These are phyloP conservation scores for Pelodiscus sinensis DNA, from an alignment of 2,113 vertebrate species.

Conservation along the genomic window DNA sequence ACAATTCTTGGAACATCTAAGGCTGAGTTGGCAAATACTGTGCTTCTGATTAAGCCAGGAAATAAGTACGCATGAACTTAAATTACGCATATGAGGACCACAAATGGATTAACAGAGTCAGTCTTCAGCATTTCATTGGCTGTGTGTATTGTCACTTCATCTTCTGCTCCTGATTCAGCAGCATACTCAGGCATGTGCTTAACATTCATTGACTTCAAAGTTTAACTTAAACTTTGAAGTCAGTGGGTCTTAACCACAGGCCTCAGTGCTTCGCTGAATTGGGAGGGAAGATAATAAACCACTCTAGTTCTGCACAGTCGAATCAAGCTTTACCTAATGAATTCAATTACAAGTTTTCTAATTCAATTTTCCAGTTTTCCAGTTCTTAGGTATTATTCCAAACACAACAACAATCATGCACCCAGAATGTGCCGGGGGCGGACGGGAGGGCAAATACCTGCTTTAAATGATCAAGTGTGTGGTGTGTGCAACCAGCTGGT, in stretches of 20 bases:
- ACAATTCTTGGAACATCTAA: not conserved
- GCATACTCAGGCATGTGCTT: not conserved
- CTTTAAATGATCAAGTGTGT: not conserved
- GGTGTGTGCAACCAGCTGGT: not conserved
- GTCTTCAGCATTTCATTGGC: not conserved
- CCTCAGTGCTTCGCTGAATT: not conserved
- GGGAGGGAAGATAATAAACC: not conserved
- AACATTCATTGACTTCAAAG: not conserved
- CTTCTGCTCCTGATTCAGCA: not conserved
- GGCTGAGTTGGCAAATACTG: not conserved
- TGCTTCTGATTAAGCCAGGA: not conserved
- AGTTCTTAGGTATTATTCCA: not conserved
- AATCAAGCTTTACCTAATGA: not conserved
- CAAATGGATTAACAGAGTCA: not conserved
- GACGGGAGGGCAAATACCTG: not conserved
- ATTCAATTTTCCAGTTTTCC: not conserved
- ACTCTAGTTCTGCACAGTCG: not conserved
- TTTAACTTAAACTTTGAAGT: not conserved
- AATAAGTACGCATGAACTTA: not conserved
- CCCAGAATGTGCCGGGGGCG: not conserved
- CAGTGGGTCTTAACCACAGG: not conserved
- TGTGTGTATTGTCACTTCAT: not conserved
- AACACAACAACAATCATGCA: not conserved
- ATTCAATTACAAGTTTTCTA: not conserved
- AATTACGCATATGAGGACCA: not conserved